Conservation (phyloP, 2,888 invertebrate species). For the Ypsolopha sequella region DNA sequence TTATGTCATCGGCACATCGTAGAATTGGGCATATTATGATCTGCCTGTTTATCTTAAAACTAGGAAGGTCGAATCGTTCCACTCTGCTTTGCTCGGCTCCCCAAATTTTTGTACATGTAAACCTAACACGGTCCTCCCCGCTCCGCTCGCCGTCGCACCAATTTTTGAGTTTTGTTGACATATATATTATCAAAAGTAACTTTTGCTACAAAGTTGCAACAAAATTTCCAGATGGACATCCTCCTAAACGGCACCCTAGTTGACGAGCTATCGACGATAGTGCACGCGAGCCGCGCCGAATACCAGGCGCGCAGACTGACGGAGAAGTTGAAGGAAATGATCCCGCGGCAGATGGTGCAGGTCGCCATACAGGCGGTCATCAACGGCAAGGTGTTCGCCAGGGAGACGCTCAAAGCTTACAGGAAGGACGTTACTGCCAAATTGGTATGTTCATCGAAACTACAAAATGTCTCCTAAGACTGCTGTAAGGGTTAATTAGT, state of each 20-base stretch:
- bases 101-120: too few relatives aligned
- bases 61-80: too few relatives aligned
- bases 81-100: too few relatives aligned
- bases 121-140: too few relatives aligned
- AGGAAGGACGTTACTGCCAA: slow-evolving; percentile 95
- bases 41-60: too few relatives aligned
- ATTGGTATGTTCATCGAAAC: slow-evolving; percentile 73
- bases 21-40: too few relatives aligned
- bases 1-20: too few relatives aligned
- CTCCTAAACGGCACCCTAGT: slow-evolving; percentile 83
- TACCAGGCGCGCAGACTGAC: slow-evolving; percentile 77
- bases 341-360: slow-evolving; percentile 89
- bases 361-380: slow-evolving; percentile 90
- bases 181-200: background rate
- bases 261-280: slow-evolving; percentile 88
- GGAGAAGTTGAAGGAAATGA: slow-evolving; percentile 81
- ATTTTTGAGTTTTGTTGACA: background rate
- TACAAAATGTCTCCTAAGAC: too few relatives aligned
- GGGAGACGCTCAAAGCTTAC: slow-evolving; percentile 88
- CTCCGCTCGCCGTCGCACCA: too few relatives aligned
- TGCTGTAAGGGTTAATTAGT: too few relatives aligned
- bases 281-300: slow-evolving; percentile 78
- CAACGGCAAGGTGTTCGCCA: slow-evolving; percentile 82
- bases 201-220: background rate
- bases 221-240: slow-evolving; percentile 74